Base-by-base conservation (phyloP, 2,797 vertebrate genomes). In the Acridotheres tristis region DNA sequence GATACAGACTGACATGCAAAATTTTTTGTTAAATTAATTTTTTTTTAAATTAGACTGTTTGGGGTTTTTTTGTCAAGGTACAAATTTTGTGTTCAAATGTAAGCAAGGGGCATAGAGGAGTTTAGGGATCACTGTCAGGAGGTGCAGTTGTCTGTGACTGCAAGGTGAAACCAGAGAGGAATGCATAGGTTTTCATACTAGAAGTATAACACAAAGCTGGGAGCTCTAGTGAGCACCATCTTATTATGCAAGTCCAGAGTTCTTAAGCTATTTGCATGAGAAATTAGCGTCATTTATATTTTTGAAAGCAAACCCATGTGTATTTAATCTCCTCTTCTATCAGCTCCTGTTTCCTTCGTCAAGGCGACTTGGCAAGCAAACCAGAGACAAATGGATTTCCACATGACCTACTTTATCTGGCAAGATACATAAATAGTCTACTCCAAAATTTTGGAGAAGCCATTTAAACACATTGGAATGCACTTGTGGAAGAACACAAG, bases 291-390 rank as follows among this genome's bases (percentile, higher is more conserved):
- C 1, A n/a, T 42, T 80, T 85, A 16, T 83, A 40, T 61, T 93
- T 91, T 80, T 83, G 58, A 79, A 93, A 85, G 29, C 50, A 94
- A 89, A 51, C 4, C 48, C 72, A 34, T 77, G 25, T 75, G 67
- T 72, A 55, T 95, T 89, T 94, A 92, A 92, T 94, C 85, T 95
- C 53, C 78, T 89, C 63, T 71, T 89, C 80, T 88, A 85, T 85
- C 95, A 81, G 82, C 82, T 93, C 51, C 87, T 36, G 69, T 54
- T 96, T 58, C 73, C 76, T 91, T 88, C 36, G 34, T 95, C 69
- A 53, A 66, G 38, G 81, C 2, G 0, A 57, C 73, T 86, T 91
- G 94, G 82, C 92, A 94, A 65, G 65, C 36, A 66, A 91, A 78
- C 66, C 53, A 63, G 59, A 78, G 79, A 58, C 85, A 91, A 94